Base-by-base conservation (phyloP, 2,888 invertebrate genomes). In the Bursaphelenchus okinawaensis region DNA sequence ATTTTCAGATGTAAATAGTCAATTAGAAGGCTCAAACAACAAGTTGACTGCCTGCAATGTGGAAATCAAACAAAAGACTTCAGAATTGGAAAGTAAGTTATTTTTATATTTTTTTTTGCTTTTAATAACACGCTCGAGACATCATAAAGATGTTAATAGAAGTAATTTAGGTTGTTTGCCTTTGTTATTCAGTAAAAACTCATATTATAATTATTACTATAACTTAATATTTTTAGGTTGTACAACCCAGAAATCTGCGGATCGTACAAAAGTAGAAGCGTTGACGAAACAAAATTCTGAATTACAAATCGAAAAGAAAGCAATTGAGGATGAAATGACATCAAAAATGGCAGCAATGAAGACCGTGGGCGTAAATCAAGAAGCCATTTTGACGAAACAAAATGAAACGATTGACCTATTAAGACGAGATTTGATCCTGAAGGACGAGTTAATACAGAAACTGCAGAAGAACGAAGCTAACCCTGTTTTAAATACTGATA, bases 341-440 rank as follows among this genome's bases (percentile, higher is more conserved):
- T 51, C 28, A 0, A 66, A 66, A 29, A 66, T 69, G 27, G 0
- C 28, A 8, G 66, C 66, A 9, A 66, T 66, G 66, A 19, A 29
- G 54, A 28, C 28, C 27, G 66, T 69, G 4, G 66, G 66, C 1
- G 31, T 66, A 29, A 52, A 52, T 4, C 66, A 66, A 23, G 69
- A 66, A 24, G 66, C 66, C 1, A 69, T 66, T 12, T 40, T 66
- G 8, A 71, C 69, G 28, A 69, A 69, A 26, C 50, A 69, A 23
- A 66, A 66, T 28, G 66, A 66, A 24, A 66, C 66, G 20, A 31
- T 66, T 27, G 68, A 66, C n/a, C 23, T 52, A 22, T 63, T 68
- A 8, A 50, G 28, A 22, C 22, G 57, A 22, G 71, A 68, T 23
- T 28, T 68, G 26, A 55, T 65, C 27, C 28, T 71, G 24, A 68